Percentiles rank a stretch among this genome's conserved stretches.
These are phyloP conservation scores for Pardalotus punctatus DNA, from an alignment of 2,113 vertebrate species.

Conservation along the genomic window DNA sequence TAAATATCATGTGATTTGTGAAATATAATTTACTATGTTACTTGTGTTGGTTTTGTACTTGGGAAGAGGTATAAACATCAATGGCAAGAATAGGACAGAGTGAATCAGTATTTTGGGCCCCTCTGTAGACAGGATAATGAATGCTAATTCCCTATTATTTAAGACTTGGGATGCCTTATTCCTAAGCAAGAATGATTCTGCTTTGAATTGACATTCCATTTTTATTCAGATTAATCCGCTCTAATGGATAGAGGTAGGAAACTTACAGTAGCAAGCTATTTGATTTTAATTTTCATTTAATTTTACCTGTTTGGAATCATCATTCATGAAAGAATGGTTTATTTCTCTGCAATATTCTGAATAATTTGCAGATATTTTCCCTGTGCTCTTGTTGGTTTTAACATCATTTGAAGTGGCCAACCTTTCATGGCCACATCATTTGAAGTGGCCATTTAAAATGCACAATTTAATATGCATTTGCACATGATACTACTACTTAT, in stretches of 20 bases:
- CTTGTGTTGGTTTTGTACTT: background rate
- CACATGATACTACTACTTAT: background rate
- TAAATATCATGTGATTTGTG: background rate
- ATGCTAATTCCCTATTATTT: background rate
- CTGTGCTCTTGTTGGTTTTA: background rate
- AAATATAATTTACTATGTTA: background rate
- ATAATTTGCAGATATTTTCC: background rate
- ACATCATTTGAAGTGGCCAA: background rate
- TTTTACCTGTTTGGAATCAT: background rate
- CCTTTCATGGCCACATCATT: background rate
- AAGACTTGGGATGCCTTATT: background rate
- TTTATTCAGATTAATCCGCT: background rate
- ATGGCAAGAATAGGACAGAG: background rate
- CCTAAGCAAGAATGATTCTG: background rate
- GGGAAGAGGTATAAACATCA: background rate
- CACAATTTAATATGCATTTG: background rate
- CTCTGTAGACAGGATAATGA: background rate
- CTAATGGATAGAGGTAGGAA: background rate
- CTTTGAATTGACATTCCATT: background rate
- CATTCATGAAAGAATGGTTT: background rate
- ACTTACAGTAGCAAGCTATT: background rate
- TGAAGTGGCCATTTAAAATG: slow-evolving; percentile 7
- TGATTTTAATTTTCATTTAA: background rate
- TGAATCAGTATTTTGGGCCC: background rate
- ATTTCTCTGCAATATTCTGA: background rate